Conservation (phyloP, 2,113 vertebrate genomes). For the Mustelus asterias region DNA sequence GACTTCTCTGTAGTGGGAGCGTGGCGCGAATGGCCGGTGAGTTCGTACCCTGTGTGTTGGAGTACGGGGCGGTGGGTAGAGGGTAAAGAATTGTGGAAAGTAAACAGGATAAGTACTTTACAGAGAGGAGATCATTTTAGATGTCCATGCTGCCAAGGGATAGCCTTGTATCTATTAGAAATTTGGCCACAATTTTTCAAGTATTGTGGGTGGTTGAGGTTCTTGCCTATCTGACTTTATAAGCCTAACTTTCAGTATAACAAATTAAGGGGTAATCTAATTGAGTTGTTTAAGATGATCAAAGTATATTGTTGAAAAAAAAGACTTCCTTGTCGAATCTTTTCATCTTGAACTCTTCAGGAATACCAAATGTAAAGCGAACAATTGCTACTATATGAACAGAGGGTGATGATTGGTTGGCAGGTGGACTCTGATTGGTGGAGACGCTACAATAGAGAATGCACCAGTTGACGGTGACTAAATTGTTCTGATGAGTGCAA, state of each 20-base stretch:
- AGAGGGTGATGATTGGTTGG: no score
- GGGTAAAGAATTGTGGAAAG: not conserved
- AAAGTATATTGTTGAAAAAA: not conserved
- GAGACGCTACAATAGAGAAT: no score
- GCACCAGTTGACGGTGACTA: no score
- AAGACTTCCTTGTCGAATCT: no score
- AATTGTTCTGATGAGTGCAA: no score
- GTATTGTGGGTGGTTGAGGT: not conserved
- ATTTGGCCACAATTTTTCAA: not conserved
- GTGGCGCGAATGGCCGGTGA: no score
- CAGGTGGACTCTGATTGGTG: no score
- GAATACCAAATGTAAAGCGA: no score
- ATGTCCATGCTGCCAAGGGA: not conserved
- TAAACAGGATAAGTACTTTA: not conserved
- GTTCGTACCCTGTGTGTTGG: no score
- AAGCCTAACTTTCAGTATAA: not conserved
- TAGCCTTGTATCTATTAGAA: not conserved
- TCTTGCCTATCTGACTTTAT: not conserved
- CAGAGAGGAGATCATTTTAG: not conserved
- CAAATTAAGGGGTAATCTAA: not conserved
- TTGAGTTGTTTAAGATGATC: not conserved
- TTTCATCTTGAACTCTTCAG: no score
- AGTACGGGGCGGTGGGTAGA: not conserved
- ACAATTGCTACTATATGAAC: no score
- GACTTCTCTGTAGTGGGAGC: no score